These are phyloP conservation scores for Lepus timidus DNA, from an alignment of 2,113 vertebrate genomes.

Conservation along the genomic window DNA sequence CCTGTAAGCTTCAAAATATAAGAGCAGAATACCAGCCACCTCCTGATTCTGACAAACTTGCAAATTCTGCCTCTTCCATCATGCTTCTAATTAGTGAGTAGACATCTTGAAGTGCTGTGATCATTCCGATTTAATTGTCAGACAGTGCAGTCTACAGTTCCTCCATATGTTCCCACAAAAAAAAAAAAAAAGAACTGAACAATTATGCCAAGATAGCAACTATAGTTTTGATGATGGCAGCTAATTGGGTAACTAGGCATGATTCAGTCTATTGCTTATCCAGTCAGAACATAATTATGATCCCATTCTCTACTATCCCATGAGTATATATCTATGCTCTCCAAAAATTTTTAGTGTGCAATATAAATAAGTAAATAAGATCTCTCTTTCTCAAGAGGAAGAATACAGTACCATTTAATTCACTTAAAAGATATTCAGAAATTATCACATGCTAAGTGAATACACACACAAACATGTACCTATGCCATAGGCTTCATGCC, in stretches of 20 bases:
- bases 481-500: neutral
- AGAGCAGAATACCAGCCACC: neutral
- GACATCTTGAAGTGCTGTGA: neutral
- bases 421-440: slow-evolving; percentile 45
- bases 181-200: slow-evolving; percentile 37
- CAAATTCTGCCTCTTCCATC: slow-evolving; percentile 21
- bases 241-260: neutral
- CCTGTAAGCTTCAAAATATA: neutral
- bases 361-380: slow-evolving; percentile 57
- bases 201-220: slow-evolving; percentile 50
- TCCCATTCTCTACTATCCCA: neutral
- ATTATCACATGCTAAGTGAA: neutral
- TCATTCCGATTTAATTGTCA: slow-evolving; percentile 70
- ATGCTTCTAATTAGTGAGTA: slow-evolving; percentile 44
- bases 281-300: slow-evolving; percentile 34
- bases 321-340: slow-evolving; percentile 16
- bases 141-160: neutral
- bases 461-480: neutral
- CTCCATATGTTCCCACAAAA: slow-evolving; percentile 59
- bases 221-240: slow-evolving; percentile 50
- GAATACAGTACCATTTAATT: slow-evolving; percentile 15
- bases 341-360: neutral
- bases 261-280: slow-evolving; percentile 58
- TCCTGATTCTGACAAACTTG: slow-evolving; percentile 44
- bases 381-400: neutral